Evolutionary conservation across 2,888 invertebrate species (phyloP).

Genomic region (Gasteruption jaculator): DNA sequence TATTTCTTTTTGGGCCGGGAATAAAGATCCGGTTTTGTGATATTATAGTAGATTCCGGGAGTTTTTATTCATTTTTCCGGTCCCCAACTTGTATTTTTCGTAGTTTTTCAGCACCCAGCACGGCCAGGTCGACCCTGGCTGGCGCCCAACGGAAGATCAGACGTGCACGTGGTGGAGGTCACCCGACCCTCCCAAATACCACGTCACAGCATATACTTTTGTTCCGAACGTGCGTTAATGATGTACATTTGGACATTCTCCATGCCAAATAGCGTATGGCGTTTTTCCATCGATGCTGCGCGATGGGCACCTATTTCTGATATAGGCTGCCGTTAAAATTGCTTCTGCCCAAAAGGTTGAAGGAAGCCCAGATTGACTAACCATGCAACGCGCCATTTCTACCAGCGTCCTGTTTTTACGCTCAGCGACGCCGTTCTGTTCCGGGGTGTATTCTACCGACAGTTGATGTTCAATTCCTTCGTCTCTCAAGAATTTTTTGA

Average conservation of each 20-base stretch:
- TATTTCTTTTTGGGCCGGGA: no score
- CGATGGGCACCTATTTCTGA: conserved; percentile 19
- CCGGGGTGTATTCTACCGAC: conserved; percentile 30
- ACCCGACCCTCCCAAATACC: no score
- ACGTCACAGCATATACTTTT: no score
- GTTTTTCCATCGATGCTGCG: conserved; percentile 12
- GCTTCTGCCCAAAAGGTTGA: conserved; percentile 21
- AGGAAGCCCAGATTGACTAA: conserved; percentile 12
- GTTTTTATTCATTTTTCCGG: no score
- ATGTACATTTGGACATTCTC: not conserved
- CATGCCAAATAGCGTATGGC: conserved; percentile 17
- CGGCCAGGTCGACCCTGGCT: no score
- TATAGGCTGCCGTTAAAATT: conserved; percentile 14
- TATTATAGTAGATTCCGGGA: no score
- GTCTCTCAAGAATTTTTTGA: conserved; percentile 24
- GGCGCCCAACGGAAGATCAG: no score
- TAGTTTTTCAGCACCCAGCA: no score
- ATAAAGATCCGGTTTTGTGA: no score
- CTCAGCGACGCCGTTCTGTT: conserved; percentile 39
- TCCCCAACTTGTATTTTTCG: no score
- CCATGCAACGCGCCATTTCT: conserved; percentile 25
- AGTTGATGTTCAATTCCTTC: conserved; percentile 30
- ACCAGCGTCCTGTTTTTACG: conserved; percentile 25
- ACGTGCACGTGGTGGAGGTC: no score
- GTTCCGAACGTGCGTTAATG: conserved; percentile 6